These are phyloP conservation scores for Erebia aethiops DNA, from an alignment of 2,888 invertebrate genomes.

Conservation along the genomic window DNA sequence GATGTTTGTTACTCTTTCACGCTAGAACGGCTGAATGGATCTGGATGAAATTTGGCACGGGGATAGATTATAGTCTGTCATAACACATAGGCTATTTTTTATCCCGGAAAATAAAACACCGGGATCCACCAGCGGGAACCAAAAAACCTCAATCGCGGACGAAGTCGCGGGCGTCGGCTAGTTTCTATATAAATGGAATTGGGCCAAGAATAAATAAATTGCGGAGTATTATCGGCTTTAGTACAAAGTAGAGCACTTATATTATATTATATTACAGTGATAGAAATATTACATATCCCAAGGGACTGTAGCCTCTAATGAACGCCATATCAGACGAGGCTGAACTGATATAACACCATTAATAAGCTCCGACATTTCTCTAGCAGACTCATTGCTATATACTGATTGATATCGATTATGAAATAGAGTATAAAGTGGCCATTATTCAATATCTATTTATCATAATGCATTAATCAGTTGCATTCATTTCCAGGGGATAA, in stretches of 20 bases:
- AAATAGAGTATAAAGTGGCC: conserved; percentile 38
- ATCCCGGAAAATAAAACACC: too few relatives aligned
- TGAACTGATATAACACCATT: conserved; percentile 38
- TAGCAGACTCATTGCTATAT: conserved; percentile 31
- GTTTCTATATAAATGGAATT: not conserved
- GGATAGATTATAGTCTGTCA: too few relatives aligned
- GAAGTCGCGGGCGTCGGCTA: too few relatives aligned
- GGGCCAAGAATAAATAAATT: conserved; percentile 7
- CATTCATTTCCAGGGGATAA: conserved; percentile 36
- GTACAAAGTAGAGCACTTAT: conserved; percentile 1
- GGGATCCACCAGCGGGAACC: too few relatives aligned
- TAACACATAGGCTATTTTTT: too few relatives aligned
- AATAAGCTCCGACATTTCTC: conserved; percentile 38
- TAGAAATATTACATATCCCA: conserved; percentile 20
- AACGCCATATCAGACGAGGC: conserved; percentile 40
- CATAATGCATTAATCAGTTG: conserved; percentile 39
- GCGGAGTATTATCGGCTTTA: not conserved
- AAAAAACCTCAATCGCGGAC: too few relatives aligned
- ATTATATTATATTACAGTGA: conserved; percentile 9
- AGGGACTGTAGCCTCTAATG: conserved; percentile 34
- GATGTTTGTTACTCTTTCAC: too few relatives aligned
- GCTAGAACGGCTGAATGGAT: too few relatives aligned
- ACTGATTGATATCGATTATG: conserved; percentile 43
- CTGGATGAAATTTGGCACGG: too few relatives aligned
- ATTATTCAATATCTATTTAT: conserved; percentile 43